Percentiles rank a stretch among this genome's conserved stretches.
These are phyloP conservation scores for Conger conger DNA, from an alignment of 2,113 vertebrate genomes.

Conservation along the genomic window DNA sequence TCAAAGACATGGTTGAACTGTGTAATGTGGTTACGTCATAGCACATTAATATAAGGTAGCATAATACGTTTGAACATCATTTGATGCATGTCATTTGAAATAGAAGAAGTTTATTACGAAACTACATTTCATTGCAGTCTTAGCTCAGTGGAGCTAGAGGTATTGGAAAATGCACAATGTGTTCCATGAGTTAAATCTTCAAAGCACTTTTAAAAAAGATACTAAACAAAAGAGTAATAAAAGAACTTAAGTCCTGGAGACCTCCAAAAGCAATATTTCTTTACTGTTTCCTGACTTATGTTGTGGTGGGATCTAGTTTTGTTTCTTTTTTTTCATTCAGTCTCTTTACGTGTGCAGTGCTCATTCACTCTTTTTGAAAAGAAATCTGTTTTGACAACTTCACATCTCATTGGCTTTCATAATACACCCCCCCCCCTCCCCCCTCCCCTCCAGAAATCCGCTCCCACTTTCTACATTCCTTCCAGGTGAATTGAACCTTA, in stretches of 20 bases:
- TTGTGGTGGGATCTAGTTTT: constrained; percentile 52
- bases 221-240: constrained; percentile 57
- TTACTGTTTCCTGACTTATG: constrained; percentile 59
- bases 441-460: not conserved
- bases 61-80: not conserved
- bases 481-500: constrained; percentile 45
- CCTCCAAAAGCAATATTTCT: constrained; percentile 49
- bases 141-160: not conserved
- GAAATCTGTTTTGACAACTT: constrained; percentile 63
- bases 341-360: constrained; percentile 40
- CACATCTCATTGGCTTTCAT: constrained; percentile 49
- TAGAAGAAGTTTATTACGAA: not conserved
- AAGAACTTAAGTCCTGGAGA: constrained; percentile 54
- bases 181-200: constrained; percentile 54
- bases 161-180: constrained; percentile 30
- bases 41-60: too few species aligned
- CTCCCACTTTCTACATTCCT: constrained; percentile 35
- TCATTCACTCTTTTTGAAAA: constrained; percentile 36
- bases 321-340: constrained; percentile 46
- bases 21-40: too few species aligned
- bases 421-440: constrained; percentile 18
- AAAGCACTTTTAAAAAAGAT: constrained; percentile 56
- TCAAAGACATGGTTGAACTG: too few species aligned
- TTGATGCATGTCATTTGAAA: not conserved
- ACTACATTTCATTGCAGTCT: not conserved